A percentile compares a stretch with the other conserved stretches of the same genome.
Evolutionary conservation across 2,797 vertebrate genomes (phyloP).

Genomic region (Epinephelus malabaricus): DNA sequence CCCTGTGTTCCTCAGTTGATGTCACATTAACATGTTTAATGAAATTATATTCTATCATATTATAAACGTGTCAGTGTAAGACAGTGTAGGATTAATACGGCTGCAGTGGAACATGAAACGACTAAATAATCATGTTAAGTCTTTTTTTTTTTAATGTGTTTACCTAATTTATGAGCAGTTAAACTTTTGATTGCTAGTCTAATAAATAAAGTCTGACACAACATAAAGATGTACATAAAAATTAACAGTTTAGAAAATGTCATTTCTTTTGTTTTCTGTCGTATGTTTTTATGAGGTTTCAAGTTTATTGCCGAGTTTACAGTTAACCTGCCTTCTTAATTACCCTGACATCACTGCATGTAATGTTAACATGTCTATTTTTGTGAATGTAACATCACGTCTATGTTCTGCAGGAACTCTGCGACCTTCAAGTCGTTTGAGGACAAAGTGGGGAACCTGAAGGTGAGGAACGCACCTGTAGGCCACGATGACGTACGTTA

Average conservation of each 20-base stretch:
- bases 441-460: conserved; percentile 94
- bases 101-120: neutral
- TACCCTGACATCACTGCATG: rapidly evolving
- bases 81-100: neutral
- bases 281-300: neutral
- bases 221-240: no score
- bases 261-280: neutral
- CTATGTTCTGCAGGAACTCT: conserved; percentile 89
- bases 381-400: conserved; percentile 6
- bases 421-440: conserved; percentile 98
- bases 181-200: no score
- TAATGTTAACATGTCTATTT: neutral
- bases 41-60: neutral
- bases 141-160: neutral
- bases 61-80: neutral
- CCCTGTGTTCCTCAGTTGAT: neutral
- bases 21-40: neutral
- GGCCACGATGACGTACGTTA: no score
- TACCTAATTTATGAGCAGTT: neutral
- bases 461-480: conserved; percentile 84
- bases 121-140: no score
- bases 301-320: neutral
- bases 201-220: no score
- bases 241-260: neutral
- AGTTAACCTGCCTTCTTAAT: no score